Conservation (phyloP, 2,888 invertebrate species). For the Gymnosoma rotundatum region DNA sequence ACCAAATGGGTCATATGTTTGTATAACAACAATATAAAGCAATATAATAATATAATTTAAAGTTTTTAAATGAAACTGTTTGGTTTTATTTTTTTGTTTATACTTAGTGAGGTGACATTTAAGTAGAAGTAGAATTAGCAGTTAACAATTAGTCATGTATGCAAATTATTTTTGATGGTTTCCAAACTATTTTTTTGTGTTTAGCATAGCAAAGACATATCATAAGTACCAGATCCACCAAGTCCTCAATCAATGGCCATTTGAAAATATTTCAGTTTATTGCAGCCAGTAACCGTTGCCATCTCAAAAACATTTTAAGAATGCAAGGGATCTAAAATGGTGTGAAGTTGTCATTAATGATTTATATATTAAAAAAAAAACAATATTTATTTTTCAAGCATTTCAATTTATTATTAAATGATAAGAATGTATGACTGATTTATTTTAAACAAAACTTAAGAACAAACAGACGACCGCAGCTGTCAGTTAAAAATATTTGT, state of each 20-base stretch:
- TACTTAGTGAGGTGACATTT: conserved; percentile 69
- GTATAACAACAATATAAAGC: conserved; percentile 28
- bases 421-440: no score
- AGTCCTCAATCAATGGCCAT: not conserved
- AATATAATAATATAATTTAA: conserved; percentile 49
- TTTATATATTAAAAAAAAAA: not conserved
- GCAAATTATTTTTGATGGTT: conserved; percentile 50
- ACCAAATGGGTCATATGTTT: conserved; percentile 52
- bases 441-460: not conserved
- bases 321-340: not conserved
- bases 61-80: conserved; percentile 29
- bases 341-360: not conserved
- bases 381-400: conserved; percentile 13
- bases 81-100: conserved; percentile 52
- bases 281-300: not conserved
- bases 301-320: not conserved
- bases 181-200: conserved; percentile 44
- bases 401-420: not conserved
- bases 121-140: conserved; percentile 62
- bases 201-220: conserved; percentile 50
- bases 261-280: not conserved
- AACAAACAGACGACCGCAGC: not conserved
- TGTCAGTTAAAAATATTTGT: conserved; percentile 11
- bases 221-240: conserved; percentile 67
- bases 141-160: conserved; percentile 63